Base-by-base conservation (phyloP, 1,140 invertebrate species). In the Drosophila simulans region DNA sequence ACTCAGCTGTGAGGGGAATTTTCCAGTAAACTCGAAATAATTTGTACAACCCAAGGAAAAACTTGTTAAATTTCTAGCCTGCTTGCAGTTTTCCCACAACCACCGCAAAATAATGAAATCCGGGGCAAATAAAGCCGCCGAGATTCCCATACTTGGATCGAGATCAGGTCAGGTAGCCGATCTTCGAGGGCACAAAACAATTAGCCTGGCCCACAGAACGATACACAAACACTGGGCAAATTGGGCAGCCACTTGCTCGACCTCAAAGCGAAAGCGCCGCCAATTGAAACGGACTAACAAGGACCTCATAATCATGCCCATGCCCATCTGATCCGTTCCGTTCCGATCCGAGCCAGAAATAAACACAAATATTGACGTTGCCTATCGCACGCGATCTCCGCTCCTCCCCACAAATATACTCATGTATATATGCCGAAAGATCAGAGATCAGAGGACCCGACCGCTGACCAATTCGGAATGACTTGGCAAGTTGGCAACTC, bases 311-410 rank as follows among this genome's bases (percentile, higher is more conserved):
- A 77, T 77, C 73, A 60, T 49, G 31, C 22, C 45, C 55, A 42
- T 76, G n/a, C 49, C 59, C 62, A 42, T 76, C n/a, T 22, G 20
- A 22, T 37, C 59, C 60, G 15, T 49, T 27, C 52, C 43, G 54
- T 22, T 31, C 40, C 17, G 25, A 40, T 63, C 54, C 39, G 27
- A 35, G 40, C 40, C 64, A 68, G 71, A 64, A 74, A 76, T 60
- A 85, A 83, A 89, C 75, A 89, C 84, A 88, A 88, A 90, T 91
- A 90, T 89, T 89, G 86, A 90, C 81, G 68, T 91, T 91, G 83
- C 76, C 85, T 90, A 90, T 90, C 86, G 82, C 86, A 90, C 86
- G 86, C 86, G 86, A 90, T 90, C 86, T 69, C 48, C 66, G 59
- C 51, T 63, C 35, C 73, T 42, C 54, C 40, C 56, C 45, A 52